Base-by-base conservation (phyloP, 2,113 vertebrate species). In the Cinclus cinclus region DNA sequence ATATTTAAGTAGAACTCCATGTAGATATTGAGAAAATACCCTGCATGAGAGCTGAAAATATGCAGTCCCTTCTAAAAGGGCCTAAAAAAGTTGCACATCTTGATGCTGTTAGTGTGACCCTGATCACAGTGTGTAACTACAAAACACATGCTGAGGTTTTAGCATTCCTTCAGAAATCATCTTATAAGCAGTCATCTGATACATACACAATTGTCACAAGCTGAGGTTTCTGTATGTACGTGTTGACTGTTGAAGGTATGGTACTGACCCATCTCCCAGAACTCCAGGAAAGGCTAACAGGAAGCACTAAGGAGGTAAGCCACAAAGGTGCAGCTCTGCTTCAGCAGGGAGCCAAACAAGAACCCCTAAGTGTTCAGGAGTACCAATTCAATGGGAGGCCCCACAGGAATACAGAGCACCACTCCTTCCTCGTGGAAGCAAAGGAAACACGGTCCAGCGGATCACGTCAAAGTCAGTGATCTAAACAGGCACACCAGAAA, bases 191-290 rank as follows among this genome's bases (percentile, higher is more conserved):
- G 74, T 49, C 78, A 95, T 24, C 55, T 7, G 4, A 89, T 50
- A 70, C 79, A 67, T 1, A 46, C 27, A 67, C 35, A 88, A 33
- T 65, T 71, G 83, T 47, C 73, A 93, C 19, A 89, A 78, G 52
- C 83, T 78, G 77, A 81, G 60, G 65, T 95, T 56, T 81, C 69
- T 64, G 74, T 52, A 62, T 8, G 20, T 69, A 74, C 1, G 4
- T 70, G 70, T 59, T 0, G 27, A 85, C 31, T 73, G 50, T 33
- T 39, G 35, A 80, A 95, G 64, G 68, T 86, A 84, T 74, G 59
- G 90, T 75, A 67, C 73, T 92, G 90, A 97, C 88, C 90, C 68
- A 90, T 62, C 92, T 93, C 79, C 77, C 75, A 89, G 69, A 94
- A 50, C 69, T 78, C 81, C 77, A 76, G 49, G 56, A 94, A 94